Conservation (phyloP, 1,140 invertebrate genomes). For the Drosophila sulfurigaster region DNA sequence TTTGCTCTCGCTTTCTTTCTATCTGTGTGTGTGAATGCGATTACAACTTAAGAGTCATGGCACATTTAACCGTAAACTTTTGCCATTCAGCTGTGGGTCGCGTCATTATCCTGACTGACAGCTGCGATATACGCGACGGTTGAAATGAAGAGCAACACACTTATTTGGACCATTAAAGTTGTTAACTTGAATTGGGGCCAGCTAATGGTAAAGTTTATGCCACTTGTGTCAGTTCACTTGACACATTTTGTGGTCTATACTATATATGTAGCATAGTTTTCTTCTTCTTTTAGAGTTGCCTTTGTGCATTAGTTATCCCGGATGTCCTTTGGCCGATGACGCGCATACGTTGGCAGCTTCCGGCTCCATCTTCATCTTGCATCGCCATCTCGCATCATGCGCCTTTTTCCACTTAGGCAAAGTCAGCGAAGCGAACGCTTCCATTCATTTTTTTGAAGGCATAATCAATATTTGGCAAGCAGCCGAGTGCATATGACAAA, state of each 20-base stretch:
- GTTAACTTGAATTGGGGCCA: slow-evolving; percentile 59
- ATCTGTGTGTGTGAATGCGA: slow-evolving; percentile 17
- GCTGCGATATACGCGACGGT: slow-evolving; percentile 3
- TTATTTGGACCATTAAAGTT: slow-evolving; percentile 66
- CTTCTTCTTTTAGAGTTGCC: slow-evolving; percentile 2
- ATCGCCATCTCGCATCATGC: slow-evolving; percentile 3
- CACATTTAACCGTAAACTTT: slow-evolving; percentile 43
- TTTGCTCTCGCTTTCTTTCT: slow-evolving; percentile 3
- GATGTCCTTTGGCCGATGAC: slow-evolving; percentile 71
- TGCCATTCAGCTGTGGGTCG: slow-evolving; percentile 13
- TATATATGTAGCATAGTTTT: slow-evolving; percentile 19
- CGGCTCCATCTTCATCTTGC: not conserved
- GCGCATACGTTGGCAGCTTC: slow-evolving; percentile 53
- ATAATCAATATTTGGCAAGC: slow-evolving; percentile 81
- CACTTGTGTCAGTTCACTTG: slow-evolving; percentile 31
- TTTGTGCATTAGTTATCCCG: slow-evolving; percentile 67
- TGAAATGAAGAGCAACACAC: slow-evolving; percentile 14
- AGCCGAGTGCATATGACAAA: slow-evolving; percentile 82
- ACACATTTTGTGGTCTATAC: slow-evolving; percentile 19
- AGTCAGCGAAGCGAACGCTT: slow-evolving; percentile 72
- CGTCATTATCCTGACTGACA: slow-evolving; percentile 21
- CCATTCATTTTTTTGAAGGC: slow-evolving; percentile 76
- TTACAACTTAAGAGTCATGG: slow-evolving; percentile 31
- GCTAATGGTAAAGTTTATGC: slow-evolving; percentile 26
- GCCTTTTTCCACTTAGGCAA: slow-evolving; percentile 21